Percentiles rank a stretch among this genome's conserved stretches.
These are phyloP conservation scores for Alaudala cheleensis DNA, from an alignment of 2,113 vertebrate species.

Conservation along the genomic window DNA sequence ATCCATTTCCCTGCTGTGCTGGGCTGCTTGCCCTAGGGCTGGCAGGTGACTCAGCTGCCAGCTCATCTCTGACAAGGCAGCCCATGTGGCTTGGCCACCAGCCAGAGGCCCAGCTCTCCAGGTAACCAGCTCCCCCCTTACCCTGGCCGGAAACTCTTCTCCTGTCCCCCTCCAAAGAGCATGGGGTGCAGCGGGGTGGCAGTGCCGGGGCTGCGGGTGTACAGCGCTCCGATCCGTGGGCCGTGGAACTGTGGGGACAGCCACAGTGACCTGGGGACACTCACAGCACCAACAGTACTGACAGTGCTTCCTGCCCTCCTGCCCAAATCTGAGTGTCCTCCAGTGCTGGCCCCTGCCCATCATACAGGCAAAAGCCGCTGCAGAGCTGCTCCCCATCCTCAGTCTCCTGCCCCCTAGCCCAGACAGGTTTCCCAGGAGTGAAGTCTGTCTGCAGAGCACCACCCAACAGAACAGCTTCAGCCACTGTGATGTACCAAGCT, in stretches of 20 bases:
- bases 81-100: background rate
- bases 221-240: conserved; percentile 88
- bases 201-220: conserved; percentile 74
- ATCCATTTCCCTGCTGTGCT: background rate
- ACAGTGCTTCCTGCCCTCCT: background rate
- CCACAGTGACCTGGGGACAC: background rate
- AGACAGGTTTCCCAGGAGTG: fast-evolving
- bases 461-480: background rate
- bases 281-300: background rate
- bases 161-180: conserved; percentile 94
- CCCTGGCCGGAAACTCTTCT: conserved; percentile 92
- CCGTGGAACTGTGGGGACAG: conserved; percentile 84
- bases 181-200: conserved; percentile 83
- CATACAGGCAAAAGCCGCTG: background rate
- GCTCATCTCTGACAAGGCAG: background rate
- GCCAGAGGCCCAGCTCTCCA: background rate
- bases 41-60: background rate
- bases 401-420: background rate
- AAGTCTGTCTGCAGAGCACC: background rate
- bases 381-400: background rate
- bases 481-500: background rate
- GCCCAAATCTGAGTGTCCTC: background rate
- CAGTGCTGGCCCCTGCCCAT: background rate
- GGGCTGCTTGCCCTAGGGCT: fast-evolving
- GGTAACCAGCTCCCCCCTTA: conserved; percentile 50